Conservation (phyloP, 2,888 invertebrate species). For the Kryphioiulus occultus region DNA sequence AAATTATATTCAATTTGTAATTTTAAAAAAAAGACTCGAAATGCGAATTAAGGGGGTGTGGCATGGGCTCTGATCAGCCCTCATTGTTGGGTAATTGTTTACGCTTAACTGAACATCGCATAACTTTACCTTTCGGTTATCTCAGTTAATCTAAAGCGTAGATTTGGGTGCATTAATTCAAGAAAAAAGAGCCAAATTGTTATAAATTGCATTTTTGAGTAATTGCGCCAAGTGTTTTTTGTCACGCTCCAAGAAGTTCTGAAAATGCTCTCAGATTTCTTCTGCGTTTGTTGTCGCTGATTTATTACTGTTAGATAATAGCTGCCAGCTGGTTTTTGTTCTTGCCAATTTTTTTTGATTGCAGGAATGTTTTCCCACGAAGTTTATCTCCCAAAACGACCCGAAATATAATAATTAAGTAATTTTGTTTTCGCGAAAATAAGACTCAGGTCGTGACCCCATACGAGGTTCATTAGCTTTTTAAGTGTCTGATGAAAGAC, state of each 20-base stretch:
- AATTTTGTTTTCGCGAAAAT: neutral
- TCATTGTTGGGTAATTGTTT: neutral
- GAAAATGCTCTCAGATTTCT: neutral
- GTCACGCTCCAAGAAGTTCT: neutral
- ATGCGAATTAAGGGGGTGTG: neutral
- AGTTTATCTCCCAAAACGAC: neutral
- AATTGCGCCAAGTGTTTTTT: neutral
- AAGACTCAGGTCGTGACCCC: neutral
- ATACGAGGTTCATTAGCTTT: neutral
- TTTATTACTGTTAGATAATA: neutral
- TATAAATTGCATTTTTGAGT: neutral
- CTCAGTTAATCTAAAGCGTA: neutral
- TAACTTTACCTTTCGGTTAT: neutral
- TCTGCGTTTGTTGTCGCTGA: neutral
- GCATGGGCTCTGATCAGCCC: neutral
- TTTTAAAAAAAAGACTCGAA: too few species aligned
- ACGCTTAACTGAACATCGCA: neutral
- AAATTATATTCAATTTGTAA: too few species aligned
- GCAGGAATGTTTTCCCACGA: neutral
- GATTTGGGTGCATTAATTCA: neutral
- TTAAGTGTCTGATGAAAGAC: too few species aligned
- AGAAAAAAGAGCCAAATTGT: neutral
- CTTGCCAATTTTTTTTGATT: neutral
- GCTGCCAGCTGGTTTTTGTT: neutral
- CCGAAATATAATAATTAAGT: neutral